These are phyloP conservation scores for Paedocypris sp. DNA, from an alignment of 2,113 vertebrate species.

Conservation along the genomic window DNA sequence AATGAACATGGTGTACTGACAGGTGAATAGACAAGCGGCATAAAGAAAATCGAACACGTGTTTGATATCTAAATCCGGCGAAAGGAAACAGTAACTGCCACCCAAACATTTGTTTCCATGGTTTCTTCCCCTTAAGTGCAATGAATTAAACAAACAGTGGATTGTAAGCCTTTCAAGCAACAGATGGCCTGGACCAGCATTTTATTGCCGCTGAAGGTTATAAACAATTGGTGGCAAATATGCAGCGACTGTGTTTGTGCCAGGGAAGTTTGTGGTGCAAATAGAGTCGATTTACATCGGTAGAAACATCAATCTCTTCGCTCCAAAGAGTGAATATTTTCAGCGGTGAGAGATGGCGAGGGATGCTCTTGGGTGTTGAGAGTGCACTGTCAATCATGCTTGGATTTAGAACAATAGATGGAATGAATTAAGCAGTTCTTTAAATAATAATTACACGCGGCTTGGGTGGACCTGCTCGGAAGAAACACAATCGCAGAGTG, in stretches of 20 bases:
- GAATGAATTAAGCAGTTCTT: conserved; percentile 27
- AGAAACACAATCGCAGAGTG: conserved; percentile 16
- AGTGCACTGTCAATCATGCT: not conserved
- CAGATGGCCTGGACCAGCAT: conserved; percentile 3
- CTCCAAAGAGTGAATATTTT: not conserved
- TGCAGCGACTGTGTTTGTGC: not conserved
- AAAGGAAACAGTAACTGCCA: not conserved
- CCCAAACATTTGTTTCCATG: conserved; percentile 1
- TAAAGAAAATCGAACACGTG: too few relatives aligned
- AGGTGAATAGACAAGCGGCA: too few relatives aligned
- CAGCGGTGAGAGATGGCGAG: not conserved
- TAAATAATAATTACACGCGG: conserved; percentile 26
- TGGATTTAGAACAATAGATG: conserved; percentile 6
- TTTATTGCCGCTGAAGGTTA: conserved; percentile 1
- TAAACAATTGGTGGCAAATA: not conserved
- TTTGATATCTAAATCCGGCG: not conserved
- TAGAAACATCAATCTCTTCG: not conserved
- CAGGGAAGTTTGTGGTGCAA: not conserved
- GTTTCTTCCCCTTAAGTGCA: conserved; percentile 7
- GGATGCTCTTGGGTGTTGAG: not conserved
- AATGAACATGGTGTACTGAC: too few relatives aligned
- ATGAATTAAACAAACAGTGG: not conserved
- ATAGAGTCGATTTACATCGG: not conserved
- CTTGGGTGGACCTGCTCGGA: conserved; percentile 15
- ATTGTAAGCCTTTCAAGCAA: not conserved